A percentile compares a stretch with the other conserved stretches of the same genome.
Evolutionary conservation across 30 jellyfish, hydroid and myxozoan species (phyloP).

Genomic region (Cassiopea xamachana): DNA sequence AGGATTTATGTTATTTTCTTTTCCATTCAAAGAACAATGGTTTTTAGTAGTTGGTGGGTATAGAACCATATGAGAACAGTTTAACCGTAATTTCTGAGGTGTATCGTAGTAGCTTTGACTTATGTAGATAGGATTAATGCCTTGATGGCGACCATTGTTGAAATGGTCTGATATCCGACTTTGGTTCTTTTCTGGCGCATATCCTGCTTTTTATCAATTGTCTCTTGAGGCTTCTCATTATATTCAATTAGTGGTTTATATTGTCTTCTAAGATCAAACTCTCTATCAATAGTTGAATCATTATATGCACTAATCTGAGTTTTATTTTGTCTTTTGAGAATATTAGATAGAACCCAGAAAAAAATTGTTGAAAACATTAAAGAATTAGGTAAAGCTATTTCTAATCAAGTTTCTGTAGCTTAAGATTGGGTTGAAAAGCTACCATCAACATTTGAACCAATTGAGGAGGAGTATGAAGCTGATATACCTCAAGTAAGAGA

Average conservation of each 20-base stretch:
- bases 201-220: slow-evolving; percentile 25
- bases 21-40: slow-evolving; percentile 35
- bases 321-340: not conserved
- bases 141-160: slow-evolving; percentile 34
- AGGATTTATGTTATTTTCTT: slow-evolving; percentile 24
- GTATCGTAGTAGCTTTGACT: slow-evolving; percentile 34
- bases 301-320: too few species aligned
- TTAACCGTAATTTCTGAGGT: slow-evolving; percentile 10
- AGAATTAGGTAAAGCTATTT: not conserved
- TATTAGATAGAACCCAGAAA: not conserved
- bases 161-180: slow-evolving; percentile 31
- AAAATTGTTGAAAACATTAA: not conserved
- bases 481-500: not conserved
- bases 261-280: too few species aligned
- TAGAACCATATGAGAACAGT: slow-evolving; percentile 53
- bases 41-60: slow-evolving; percentile 50
- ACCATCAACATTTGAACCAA: not conserved
- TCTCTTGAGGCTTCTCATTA: not conserved
- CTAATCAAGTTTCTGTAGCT: not conserved
- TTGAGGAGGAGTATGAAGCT: not conserved
- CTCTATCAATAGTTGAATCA: too few species aligned
- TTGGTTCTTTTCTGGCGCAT: slow-evolving; percentile 47
- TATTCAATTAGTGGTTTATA: too few species aligned
- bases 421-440: not conserved
- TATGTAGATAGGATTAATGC: not conserved